Percentiles rank a stretch among this genome's conserved stretches.
Conservation (phyloP, 2,888 invertebrate genomes). For the Limnephilus marmoratus region DNA sequence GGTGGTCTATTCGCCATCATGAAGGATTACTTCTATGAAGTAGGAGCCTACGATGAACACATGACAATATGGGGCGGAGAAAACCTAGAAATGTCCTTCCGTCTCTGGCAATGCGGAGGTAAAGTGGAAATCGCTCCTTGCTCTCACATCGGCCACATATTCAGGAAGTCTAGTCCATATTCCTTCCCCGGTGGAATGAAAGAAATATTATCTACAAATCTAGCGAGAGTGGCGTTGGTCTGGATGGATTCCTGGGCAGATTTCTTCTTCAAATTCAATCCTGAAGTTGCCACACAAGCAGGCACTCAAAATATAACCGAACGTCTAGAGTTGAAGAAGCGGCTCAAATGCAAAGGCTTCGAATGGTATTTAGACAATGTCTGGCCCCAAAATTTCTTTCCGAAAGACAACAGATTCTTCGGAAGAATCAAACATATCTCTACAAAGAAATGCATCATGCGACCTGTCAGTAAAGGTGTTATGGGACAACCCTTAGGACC, state of each 20-base stretch:
- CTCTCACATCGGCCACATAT: constrained; percentile 95
- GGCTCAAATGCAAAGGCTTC: constrained; percentile 90
- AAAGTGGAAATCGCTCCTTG: constrained; percentile 94
- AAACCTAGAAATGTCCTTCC: constrained; percentile 97
- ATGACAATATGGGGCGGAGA: constrained; percentile 98
- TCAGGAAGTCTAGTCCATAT: constrained; percentile 95
- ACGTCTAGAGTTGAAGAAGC: constrained; percentile 83
- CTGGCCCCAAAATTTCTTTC: constrained; percentile 98
- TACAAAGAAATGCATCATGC: constrained; percentile 79
- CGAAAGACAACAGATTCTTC: constrained; percentile 90
- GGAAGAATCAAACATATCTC: constrained; percentile 85
- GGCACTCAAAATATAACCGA: constrained; percentile 80
- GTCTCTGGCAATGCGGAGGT: constrained; percentile 97
- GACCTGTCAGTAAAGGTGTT: constrained; percentile 78
- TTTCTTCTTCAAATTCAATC: constrained; percentile 93
- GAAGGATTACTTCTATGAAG: constrained; percentile 89
- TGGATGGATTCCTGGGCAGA: constrained; percentile 99
- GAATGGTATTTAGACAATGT: constrained; percentile 96
- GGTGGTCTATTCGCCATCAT: constrained; percentile 96
- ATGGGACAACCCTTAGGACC: constrained; percentile 84
- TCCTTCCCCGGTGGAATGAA: constrained; percentile 95
- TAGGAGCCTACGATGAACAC: constrained; percentile 85
- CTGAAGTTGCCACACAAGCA: constrained; percentile 78
- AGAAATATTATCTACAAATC: constrained; percentile 91
- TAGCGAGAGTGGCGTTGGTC: constrained; percentile 94